These are phyloP conservation scores for Eupristina koningsbergeri DNA, from an alignment of 1,140 invertebrate species.

Conservation along the genomic window DNA sequence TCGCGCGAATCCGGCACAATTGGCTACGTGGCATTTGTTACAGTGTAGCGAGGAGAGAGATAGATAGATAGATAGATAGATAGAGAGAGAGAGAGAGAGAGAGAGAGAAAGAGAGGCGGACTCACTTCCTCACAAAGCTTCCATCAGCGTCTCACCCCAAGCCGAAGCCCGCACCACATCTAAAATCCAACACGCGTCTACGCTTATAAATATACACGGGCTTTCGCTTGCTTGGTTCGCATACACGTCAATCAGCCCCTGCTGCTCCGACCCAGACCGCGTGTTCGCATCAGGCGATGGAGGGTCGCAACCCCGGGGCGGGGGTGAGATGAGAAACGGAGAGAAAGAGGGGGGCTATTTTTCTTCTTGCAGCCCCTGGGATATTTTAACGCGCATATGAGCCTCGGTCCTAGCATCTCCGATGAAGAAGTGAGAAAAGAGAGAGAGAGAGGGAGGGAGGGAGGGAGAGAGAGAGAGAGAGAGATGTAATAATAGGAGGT, in stretches of 20 bases:
- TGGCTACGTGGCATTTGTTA: background rate
- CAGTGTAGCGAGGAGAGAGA: no score
- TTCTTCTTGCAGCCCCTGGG: background rate
- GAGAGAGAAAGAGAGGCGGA: no score
- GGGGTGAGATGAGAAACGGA: background rate
- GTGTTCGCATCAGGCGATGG: background rate
- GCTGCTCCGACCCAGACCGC: conserved; percentile 8
- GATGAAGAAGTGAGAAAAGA: no score
- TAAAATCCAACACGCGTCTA: conserved; percentile 26
- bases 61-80: background rate
- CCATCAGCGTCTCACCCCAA: background rate
- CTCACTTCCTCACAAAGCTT: background rate
- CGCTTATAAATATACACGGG: conserved; percentile 12
- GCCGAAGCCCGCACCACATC: conserved; percentile 3
- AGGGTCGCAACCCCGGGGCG: background rate
- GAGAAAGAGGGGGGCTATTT: conserved; percentile 23
- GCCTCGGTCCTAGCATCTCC: background rate
- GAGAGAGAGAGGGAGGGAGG: background rate
- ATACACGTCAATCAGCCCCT: conserved; percentile 43
- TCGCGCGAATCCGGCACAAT: background rate
- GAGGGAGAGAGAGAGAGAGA: conserved; percentile 52
- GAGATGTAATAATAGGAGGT: conserved; percentile 3
- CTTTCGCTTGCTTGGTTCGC: background rate
- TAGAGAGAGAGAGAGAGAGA: background rate
- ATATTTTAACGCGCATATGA: background rate